Percentiles rank a stretch among this genome's conserved stretches.
Evolutionary conservation across 2,888 invertebrate species (phyloP).

Genomic region (Netelia melanura): DNA sequence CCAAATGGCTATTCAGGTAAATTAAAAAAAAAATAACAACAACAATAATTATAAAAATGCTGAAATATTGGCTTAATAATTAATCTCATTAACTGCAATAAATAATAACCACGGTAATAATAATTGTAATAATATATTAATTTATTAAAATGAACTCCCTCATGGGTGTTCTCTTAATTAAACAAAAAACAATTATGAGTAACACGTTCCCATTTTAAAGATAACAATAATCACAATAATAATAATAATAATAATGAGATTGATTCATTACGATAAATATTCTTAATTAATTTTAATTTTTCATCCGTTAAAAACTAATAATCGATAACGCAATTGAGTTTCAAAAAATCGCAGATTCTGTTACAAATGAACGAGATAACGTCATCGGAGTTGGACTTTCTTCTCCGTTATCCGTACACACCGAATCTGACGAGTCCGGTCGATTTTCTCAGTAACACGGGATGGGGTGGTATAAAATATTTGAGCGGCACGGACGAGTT

Average conservation of each 20-base stretch:
- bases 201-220: too few relatives aligned
- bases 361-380: slow-evolving; percentile 89
- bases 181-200: too few relatives aligned
- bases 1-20: slow-evolving; percentile 93
- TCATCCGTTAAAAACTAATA: too few relatives aligned
- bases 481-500: slow-evolving; percentile 92
- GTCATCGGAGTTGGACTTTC: slow-evolving; percentile 92
- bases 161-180: too few relatives aligned
- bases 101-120: too few relatives aligned
- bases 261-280: too few relatives aligned
- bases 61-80: too few relatives aligned
- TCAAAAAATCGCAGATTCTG: slow-evolving; percentile 86
- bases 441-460: slow-evolving; percentile 91
- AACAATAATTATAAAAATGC: background rate
- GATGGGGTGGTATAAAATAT: slow-evolving; percentile 94
- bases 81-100: too few relatives aligned
- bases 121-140: too few relatives aligned
- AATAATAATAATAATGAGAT: slow-evolving; percentile 11
- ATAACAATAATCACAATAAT: background rate
- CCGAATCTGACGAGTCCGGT: slow-evolving; percentile 92
- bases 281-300: too few relatives aligned
- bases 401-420: slow-evolving; percentile 93
- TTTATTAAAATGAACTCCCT: too few relatives aligned
- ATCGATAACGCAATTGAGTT: background rate
- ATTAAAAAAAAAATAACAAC: slow-evolving; percentile 3